Evolutionary conservation across 2,888 invertebrate genomes (phyloP).

Genomic region (Limnephilus rhombicus): DNA sequence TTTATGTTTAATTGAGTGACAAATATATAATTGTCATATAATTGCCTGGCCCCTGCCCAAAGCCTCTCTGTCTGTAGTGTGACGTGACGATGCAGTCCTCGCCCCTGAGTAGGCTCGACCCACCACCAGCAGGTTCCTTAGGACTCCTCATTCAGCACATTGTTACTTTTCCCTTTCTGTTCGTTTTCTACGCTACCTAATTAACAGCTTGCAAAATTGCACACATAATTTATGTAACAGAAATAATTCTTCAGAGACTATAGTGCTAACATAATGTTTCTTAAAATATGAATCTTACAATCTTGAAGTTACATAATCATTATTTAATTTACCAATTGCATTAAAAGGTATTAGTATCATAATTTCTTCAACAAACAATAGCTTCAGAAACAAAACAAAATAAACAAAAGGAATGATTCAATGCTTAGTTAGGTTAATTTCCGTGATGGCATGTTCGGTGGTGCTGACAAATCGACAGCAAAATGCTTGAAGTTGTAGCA

Average conservation of each 20-base stretch:
- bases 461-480: background rate
- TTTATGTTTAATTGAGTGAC: constrained; percentile 35
- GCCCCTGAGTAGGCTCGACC: background rate
- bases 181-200: background rate
- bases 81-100: background rate
- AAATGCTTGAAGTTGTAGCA: background rate
- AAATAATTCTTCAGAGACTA: background rate
- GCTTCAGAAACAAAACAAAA: background rate
- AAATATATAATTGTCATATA: constrained; percentile 9
- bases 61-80: background rate
- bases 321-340: background rate
- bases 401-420: background rate
- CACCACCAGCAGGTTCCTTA: background rate
- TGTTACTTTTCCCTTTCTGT: background rate
- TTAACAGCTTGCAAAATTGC: background rate
- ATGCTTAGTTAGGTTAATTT: background rate
- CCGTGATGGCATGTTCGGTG: background rate
- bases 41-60: constrained; percentile 7
- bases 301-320: background rate
- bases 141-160: background rate
- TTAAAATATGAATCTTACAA: background rate
- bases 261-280: background rate
- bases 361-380: background rate
- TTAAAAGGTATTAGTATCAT: background rate
- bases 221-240: background rate